Evolutionary conservation across 2,113 vertebrate species (phyloP).

Genomic region (Tyto alba): DNA sequence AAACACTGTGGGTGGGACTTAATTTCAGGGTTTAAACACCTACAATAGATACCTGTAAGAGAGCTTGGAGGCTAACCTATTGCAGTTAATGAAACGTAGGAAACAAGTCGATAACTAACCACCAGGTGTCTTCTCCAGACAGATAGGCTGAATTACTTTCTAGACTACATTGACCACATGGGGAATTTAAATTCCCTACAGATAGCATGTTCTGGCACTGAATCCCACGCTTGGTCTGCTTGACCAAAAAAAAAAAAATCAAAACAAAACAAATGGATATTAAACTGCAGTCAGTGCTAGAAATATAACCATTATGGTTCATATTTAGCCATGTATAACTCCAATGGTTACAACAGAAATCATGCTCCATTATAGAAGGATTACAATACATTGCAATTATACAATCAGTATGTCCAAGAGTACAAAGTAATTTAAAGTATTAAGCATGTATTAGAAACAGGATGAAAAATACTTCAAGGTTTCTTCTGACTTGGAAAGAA

Average conservation of each 20-base stretch:
- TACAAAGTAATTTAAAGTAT: background rate
- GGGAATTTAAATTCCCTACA: background rate
- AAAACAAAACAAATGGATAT: background rate
- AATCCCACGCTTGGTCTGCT: background rate
- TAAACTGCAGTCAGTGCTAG: background rate
- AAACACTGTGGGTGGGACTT: background rate
- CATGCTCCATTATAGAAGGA: background rate
- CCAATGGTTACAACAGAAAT: background rate
- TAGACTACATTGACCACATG: background rate
- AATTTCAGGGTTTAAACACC: background rate
- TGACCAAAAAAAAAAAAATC: background rate
- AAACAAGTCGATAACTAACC: background rate
- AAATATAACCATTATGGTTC: background rate
- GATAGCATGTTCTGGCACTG: background rate
- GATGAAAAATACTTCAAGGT: background rate
- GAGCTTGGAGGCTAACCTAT: background rate
- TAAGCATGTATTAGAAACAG: background rate
- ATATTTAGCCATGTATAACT: background rate
- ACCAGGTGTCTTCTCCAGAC: background rate
- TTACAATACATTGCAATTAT: background rate
- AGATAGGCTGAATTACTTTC: background rate
- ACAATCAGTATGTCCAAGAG: background rate
- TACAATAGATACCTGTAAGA: background rate
- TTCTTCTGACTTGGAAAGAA: background rate
- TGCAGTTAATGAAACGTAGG: background rate